Base-by-base conservation (phyloP, 2,113 vertebrate genomes). In the Puma concolor region DNA sequence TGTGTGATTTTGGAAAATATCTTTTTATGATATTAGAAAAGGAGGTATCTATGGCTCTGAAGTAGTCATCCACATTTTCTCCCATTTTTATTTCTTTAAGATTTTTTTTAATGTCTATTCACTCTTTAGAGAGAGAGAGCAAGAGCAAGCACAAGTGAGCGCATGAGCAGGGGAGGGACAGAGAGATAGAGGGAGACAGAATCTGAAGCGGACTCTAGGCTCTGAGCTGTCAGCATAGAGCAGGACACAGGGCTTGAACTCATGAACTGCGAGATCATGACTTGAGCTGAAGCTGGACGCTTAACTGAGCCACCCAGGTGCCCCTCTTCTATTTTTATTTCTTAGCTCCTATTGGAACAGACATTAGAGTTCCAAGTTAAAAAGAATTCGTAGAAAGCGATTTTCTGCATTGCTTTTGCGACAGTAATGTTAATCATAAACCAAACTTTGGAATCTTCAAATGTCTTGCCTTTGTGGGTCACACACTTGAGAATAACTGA, bases 331-430 rank as follows among this genome's bases (percentile, higher is more conserved):
- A 17, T 36, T 95, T 88, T 90, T 50, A n/a, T 86, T 95, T 90
- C 16, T 21, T 74, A 54, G n/a, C 31, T 96, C 8, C 1, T 41
- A 64, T 95, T 92, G 25, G 41, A 77, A 44, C 23, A 69, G 48
- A 77, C 6, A 66, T n/a, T 31, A 91, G n/a, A 13, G 27, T 90
- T 79, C 6, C 29, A 57, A 23, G 36, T 97, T 92, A 38, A 74
- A 91, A 96, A 94, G 21, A 90, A 85, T 92, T 85, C 19, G 44
- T 5, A 71, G 66, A 76, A 82, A 95, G 10, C 33, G 29, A 91
- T 57, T 52, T 81, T 91, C 38, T 67, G 44, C 25, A 83, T 91
- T 93, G 31, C 31, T 74, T 88, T 89, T 77, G 3, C 91, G 25
- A 52, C 25, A 57, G 19, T 60, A 52, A 44, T 52, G 7, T 82